Base-by-base conservation (phyloP, 2,888 invertebrate species). In the Dasypolia templi region DNA sequence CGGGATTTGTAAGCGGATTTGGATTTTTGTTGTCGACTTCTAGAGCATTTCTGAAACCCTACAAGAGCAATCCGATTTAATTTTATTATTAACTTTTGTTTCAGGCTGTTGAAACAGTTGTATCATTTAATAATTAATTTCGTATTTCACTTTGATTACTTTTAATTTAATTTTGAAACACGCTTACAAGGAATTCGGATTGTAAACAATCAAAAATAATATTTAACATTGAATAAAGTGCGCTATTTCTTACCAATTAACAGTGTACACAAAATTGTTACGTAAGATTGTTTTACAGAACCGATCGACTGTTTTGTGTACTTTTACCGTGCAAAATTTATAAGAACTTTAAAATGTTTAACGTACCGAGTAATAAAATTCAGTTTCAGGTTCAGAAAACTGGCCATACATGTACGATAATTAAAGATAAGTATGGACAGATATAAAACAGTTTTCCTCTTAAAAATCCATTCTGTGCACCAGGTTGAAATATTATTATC, bases 171-270 rank as follows among this genome's bases (percentile, higher is more conserved):
- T 62, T 79, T 56, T 7, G 65, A 56, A 80, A 62, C 62, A 46
- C 46, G 65, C 19, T 39, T 26, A 51, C 80, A 53, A 53, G 51
- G 29, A 65, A 26, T 58, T 72, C 63, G 53, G 44, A 66, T 59
- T 26, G 77, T 65, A 78, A 81, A 72, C 72, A 78, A 70, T 72
- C 49, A 55, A 78, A 81, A 78, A 73, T 70, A 78, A 82, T 77
- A 82, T 70, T 78, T 70, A 73, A 73, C 59, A 82, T 46, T 62
- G 66, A 72, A 64, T 78, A 49, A 81, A 73, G 58, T 72, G 79
- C 62, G 83, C 62, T 44, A 63, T 82, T 81, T 70, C 68, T 72
- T 69, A 35, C 49, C 69, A 63, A 82, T 66, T 53, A 67, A 63
- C 62, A 63, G 22, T 58, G 44, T 69, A 63, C 44, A 78, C 69